Percentiles rank a stretch among this genome's conserved stretches.
phyloP scores from a whole-genome alignment of 2,888 invertebrate genomes.

The Chalcis sispes region DNA sequence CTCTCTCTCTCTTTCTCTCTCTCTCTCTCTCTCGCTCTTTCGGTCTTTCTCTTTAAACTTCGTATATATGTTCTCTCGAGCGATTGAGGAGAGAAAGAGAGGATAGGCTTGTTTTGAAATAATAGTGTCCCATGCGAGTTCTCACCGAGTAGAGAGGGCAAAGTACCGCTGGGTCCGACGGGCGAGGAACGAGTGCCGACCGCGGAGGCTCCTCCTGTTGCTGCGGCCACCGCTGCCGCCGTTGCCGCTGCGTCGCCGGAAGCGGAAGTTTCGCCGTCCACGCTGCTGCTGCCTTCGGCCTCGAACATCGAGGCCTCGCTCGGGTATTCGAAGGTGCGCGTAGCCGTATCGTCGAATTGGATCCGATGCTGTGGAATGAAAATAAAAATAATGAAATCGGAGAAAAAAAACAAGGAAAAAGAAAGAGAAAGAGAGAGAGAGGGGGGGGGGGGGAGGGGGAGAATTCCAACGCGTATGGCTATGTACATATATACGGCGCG shows the following conservation, averaged over 20 bases:
- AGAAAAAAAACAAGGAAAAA: neutral
- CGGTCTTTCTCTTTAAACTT: too few species aligned
- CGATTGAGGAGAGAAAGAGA: slow-evolving; percentile 3
- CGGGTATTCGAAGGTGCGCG: slow-evolving; percentile 94
- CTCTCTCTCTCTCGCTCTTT: too few species aligned
- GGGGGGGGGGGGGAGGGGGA: too few species aligned
- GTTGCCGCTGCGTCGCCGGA: slow-evolving; percentile 69
- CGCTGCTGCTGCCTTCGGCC: slow-evolving; percentile 46
- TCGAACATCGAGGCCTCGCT: slow-evolving; percentile 89
- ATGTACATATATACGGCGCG: neutral
- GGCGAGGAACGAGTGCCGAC: slow-evolving; percentile 60
- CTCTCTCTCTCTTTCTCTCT: too few species aligned
- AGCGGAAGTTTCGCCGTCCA: slow-evolving; percentile 84
- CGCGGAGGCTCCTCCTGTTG: slow-evolving; percentile 64
- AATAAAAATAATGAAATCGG: slow-evolving; percentile 45
- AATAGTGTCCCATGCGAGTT: slow-evolving; percentile 51
- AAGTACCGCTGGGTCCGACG: slow-evolving; percentile 51
- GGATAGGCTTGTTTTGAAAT: slow-evolving; percentile 41
- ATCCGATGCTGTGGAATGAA: slow-evolving; percentile 85
- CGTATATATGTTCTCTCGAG: too few species aligned
- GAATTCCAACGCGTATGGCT: slow-evolving; percentile 1
- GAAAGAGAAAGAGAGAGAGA: neutral
- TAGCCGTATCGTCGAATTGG: slow-evolving; percentile 91
- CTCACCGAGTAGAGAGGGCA: slow-evolving; percentile 58
- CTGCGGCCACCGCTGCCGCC: slow-evolving; percentile 64